Evolutionary conservation across 1,140 invertebrate species (phyloP), one percentile per base, ranked within the genome.

Genomic region (Hirudo medicinalis): DNA sequence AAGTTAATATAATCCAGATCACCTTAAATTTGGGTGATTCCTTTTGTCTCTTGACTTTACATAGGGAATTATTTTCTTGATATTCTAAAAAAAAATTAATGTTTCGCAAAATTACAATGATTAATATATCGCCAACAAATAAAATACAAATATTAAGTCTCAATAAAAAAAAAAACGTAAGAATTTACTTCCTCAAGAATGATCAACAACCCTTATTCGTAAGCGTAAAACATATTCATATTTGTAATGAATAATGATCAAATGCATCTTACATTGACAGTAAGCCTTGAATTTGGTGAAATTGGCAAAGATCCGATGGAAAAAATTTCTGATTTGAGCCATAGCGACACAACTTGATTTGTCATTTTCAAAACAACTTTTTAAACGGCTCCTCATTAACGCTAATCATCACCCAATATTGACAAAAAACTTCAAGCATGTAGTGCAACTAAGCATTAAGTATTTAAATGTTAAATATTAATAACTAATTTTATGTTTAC

Each of bases 291-390:
- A 73, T 78, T 77, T 40, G 79, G 79, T 60, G 76, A 74, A 43
- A 79, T 77, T 6, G 78, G 76, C 49, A 80, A 72, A 13, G 80
- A 77, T 22, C 81, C 81, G 77, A 80, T 80, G 69, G 77, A 79
- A 74, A 83, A 82, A 17, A 78, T 76, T 74, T 83, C 81, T 29
- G 81, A 77, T 69, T 78, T 81, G 43, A 80, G 79, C 81, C 81
- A 83, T 5, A 49, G 43, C 43, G 43, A 49, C 0, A 49, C 43
- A 49, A 49, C 43, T 17, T 2, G 43, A 17, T 17, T 49, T 9
- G 43, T 8, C 43, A 49, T 49, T 49, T 49, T 49, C 43, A 49
- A 49, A 49, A 49, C 43, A 49, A 49, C 43, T 49, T 11, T 49
- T 49, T 49, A 17, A 49, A 11, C 43, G 43, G 11, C 15, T 49